Base-by-base conservation (phyloP, 92 coral and sea anemone species). In the Phymanthus crucifer region DNA sequence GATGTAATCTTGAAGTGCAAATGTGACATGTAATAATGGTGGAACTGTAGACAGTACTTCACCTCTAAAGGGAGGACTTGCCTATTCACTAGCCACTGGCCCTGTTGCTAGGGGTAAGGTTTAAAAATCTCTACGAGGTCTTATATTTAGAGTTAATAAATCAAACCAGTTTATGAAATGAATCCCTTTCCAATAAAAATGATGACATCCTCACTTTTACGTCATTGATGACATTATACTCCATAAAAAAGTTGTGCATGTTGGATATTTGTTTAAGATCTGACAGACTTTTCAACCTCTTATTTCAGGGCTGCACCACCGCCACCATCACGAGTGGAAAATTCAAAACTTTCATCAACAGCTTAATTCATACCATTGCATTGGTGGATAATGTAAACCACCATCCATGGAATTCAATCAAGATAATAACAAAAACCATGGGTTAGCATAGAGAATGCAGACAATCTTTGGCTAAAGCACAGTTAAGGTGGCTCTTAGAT, bases 291-390 rank as follows among this genome's bases (percentile, higher is more conserved):
- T 61, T 61, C 29, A 24, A 24, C 9, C 10, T 61, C 6, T 46
- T 12, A 7, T 56, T 79, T 43, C 65, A 89, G 92, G 92, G 78
- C 89, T 78, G 85, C 89, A 19, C 89, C 89, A 19, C 84, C 89
- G 19, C 83, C 86, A 69, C 94, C 91, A 35, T 84, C 97, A 50
- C 83, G 91, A 87, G 78, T 89, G 38, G 84, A 94, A 43, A 83
- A 84, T 40, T 73, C 97, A 32, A 93, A 93, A 73, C 87, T 93
- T 72, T 87, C 90, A 36, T 87, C 97, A 61, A 65, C 94, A 48
- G 97, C 94, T 6, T 93, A 78, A 85, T 34, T 70, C 46, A 54
- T 36, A 33, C 43, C 70, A n/a, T 70, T 21, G 38, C 19, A 37
- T 38, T 34, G 54, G 46, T 57, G 10, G 14, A 76, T 40, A 38